These are phyloP conservation scores for Pseudocheirus occidentalis DNA, from an alignment of 2,797 vertebrate species.

Conservation along the genomic window DNA sequence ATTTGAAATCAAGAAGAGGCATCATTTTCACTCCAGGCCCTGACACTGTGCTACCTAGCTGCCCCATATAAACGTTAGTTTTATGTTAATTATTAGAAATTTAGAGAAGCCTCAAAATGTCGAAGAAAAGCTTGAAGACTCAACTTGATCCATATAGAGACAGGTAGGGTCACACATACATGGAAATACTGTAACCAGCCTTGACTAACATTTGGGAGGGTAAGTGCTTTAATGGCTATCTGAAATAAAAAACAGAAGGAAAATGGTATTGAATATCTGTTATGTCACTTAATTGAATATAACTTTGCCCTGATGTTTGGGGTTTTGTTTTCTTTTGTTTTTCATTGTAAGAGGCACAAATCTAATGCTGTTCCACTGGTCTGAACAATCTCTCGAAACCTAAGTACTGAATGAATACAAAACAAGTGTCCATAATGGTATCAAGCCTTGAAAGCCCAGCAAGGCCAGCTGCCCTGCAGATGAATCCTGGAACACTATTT, in stretches of 20 bases:
- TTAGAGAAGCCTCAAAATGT: background rate
- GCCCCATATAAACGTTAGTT: background rate
- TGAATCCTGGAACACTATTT: background rate
- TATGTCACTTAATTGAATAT: background rate
- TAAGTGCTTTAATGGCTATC: background rate
- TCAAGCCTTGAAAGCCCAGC: background rate
- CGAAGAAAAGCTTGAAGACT: background rate
- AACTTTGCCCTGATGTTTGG: too few relatives aligned
- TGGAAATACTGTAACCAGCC: background rate
- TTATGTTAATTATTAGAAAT: background rate
- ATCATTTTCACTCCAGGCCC: too few relatives aligned
- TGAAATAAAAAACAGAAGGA: background rate
- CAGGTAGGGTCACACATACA: background rate
- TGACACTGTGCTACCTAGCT: background rate
- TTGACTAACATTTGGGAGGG: background rate
- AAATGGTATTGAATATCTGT: background rate
- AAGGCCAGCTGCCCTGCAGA: background rate
- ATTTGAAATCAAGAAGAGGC: background rate
- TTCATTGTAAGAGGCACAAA: fast-evolving
- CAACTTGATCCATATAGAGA: background rate
- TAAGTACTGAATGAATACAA: background rate
- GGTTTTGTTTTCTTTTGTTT: background rate
- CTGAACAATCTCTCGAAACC: background rate
- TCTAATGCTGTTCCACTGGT: fast-evolving
- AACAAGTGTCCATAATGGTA: background rate